Percentiles rank a stretch among this genome's conserved stretches.
Evolutionary conservation across 2,113 vertebrate species (phyloP).

Genomic region (Hippocampus abdominalis): DNA sequence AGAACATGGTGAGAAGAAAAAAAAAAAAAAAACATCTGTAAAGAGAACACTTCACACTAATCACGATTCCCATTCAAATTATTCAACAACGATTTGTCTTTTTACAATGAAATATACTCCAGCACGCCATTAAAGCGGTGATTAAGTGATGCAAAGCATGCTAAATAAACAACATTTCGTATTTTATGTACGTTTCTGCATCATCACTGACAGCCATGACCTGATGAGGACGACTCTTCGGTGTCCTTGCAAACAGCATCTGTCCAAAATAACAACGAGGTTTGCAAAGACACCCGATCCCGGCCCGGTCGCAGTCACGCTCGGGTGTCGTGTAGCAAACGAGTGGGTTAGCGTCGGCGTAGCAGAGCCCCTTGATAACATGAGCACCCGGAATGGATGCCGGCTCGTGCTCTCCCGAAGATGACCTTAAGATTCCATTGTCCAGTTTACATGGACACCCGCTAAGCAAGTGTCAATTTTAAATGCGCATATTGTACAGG

Average conservation of each 20-base stretch:
- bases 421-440: conserved; percentile 7
- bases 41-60: background rate
- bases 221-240: conserved; percentile 1
- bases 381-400: background rate
- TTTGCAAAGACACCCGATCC: conserved; percentile 30
- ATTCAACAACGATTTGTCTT: conserved; percentile 5
- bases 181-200: background rate
- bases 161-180: background rate
- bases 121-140: background rate
- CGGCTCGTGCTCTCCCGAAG: background rate
- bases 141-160: background rate
- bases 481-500: too few species aligned
- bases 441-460: background rate
- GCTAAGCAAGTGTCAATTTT: too few species aligned
- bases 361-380: conserved; percentile 20
- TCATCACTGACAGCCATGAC: background rate
- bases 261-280: conserved; percentile 26
- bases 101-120: too few species aligned
- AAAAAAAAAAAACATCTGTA: background rate
- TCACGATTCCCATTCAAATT: conserved; percentile 5
- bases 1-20: conserved; percentile 19
- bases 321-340: conserved; percentile 31
- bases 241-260: conserved; percentile 26
- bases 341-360: conserved; percentile 20
- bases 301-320: conserved; percentile 22